A percentile compares a stretch with the other conserved stretches of the same genome.
These are phyloP conservation scores for Operophtera brumata DNA, from an alignment of 2,888 invertebrate genomes.

Conservation along the genomic window DNA sequence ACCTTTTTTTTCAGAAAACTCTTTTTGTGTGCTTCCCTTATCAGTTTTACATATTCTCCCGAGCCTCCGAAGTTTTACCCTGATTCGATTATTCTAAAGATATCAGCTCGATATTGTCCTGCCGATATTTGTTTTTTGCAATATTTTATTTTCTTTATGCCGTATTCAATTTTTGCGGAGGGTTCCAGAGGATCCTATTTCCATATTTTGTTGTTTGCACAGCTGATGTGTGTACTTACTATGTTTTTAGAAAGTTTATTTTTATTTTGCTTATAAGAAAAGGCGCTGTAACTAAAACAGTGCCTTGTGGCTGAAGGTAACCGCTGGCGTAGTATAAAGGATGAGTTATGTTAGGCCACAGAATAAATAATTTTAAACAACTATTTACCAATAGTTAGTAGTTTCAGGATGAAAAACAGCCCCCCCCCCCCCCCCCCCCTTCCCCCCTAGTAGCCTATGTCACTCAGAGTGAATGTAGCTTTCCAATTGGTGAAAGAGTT, in stretches of 20 bases:
- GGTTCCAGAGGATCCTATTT: constrained; percentile 21
- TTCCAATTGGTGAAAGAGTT: too few species aligned
- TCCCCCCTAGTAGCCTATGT: too few species aligned
- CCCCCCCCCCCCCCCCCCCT: too few species aligned
- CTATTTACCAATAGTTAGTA: too few species aligned
- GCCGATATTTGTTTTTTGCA: constrained; percentile 54
- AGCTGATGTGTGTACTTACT: constrained; percentile 31
- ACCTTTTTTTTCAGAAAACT: not conserved
- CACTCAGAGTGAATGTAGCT: too few species aligned
- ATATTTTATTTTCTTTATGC: constrained; percentile 54
- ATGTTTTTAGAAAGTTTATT: not conserved
- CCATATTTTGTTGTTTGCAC: constrained; percentile 34
- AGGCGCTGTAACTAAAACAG: too few species aligned
- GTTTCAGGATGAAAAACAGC: too few species aligned
- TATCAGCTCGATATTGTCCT: constrained; percentile 51
- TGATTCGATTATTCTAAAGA: constrained; percentile 60
- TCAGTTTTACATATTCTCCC: constrained; percentile 57
- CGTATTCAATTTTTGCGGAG: constrained; percentile 47
- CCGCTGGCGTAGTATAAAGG: too few species aligned
- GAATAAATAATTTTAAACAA: too few species aligned
- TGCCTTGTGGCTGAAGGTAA: too few species aligned
- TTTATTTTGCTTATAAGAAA: not conserved
- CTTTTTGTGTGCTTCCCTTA: constrained; percentile 38
- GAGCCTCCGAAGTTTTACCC: constrained; percentile 38
- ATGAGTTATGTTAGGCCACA: too few species aligned